Conservation (phyloP, 1,140 invertebrate species). For the Leptoteleia sp. region DNA sequence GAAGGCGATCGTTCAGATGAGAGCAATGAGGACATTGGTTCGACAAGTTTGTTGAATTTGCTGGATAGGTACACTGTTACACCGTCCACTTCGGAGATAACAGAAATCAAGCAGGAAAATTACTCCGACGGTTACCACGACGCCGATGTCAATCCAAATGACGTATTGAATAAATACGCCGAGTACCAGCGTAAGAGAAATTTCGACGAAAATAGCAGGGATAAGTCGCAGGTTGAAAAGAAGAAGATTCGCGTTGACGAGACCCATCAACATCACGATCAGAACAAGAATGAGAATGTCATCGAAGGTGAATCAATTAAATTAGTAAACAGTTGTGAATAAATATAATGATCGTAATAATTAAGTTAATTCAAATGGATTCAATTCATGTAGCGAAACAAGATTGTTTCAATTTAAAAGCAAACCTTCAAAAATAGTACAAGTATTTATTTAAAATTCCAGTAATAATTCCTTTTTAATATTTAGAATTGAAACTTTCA, state of each 20-base stretch:
- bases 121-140: conserved; percentile 17
- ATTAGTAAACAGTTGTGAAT: too few species aligned
- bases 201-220: conserved; percentile 13
- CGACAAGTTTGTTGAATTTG: conserved; percentile 34
- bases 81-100: not conserved
- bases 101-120: conserved; percentile 39
- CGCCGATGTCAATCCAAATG: not conserved
- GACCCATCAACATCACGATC: not conserved
- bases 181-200: conserved; percentile 25
- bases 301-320: conserved; percentile 20
- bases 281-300: conserved; percentile 1
- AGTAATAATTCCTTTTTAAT: too few species aligned
- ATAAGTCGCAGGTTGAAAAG: conserved; percentile 2
- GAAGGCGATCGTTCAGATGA: conserved; percentile 69
- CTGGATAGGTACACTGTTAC: conserved; percentile 29
- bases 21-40: conserved; percentile 60
- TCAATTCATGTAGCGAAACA: too few species aligned
- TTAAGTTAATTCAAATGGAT: too few species aligned
- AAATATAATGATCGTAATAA: too few species aligned
- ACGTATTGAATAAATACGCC: conserved; percentile 5
- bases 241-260: not conserved
- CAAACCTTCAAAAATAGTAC: too few species aligned
- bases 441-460: too few species aligned
- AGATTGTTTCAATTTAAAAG: too few species aligned
- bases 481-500: too few species aligned